Percentiles rank a stretch among this genome's conserved stretches.
Evolutionary conservation across 2,888 invertebrate species (phyloP).

Genomic region (Eugnorisma glareosa): DNA sequence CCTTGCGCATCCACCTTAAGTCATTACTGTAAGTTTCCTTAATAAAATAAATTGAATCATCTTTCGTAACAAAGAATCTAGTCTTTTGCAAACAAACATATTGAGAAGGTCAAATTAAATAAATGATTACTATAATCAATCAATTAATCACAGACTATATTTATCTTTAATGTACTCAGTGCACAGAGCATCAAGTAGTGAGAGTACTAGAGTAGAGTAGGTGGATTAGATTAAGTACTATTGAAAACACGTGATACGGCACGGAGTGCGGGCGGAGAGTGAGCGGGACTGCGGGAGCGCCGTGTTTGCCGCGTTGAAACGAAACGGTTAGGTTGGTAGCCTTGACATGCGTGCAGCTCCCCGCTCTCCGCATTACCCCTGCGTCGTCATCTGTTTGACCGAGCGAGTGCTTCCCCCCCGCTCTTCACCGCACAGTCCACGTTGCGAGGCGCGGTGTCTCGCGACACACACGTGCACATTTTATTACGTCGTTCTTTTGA

Average conservation of each 20-base stretch:
- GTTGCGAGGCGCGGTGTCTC: slow-evolving; percentile 3
- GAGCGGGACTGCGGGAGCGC: too few relatives aligned
- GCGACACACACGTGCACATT: background rate
- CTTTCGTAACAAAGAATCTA: background rate
- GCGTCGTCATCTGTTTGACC: background rate
- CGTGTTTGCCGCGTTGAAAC: too few relatives aligned
- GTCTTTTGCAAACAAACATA: background rate
- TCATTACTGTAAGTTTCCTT: too few relatives aligned
- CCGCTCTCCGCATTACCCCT: background rate
- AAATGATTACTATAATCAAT: background rate
- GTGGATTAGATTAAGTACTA: background rate
- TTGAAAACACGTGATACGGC: background rate
- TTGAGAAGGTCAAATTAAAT: too few relatives aligned
- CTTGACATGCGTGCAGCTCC: background rate
- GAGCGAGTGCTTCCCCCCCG: slow-evolving; percentile 9
- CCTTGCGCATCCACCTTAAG: too few relatives aligned
- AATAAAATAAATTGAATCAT: background rate
- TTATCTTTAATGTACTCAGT: too few relatives aligned
- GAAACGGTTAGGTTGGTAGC: slow-evolving; percentile 17
- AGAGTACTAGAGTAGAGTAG: background rate
- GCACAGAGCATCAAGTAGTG: background rate
- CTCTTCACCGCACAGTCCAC: slow-evolving; percentile 15
- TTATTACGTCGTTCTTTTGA: background rate
- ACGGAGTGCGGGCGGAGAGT: slow-evolving; percentile 5
- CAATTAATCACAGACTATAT: too few relatives aligned